Evolutionary conservation across 2,797 vertebrate genomes (phyloP), one percentile per base, ranked within the genome.

Genomic region (Enteromius paludinosus): DNA sequence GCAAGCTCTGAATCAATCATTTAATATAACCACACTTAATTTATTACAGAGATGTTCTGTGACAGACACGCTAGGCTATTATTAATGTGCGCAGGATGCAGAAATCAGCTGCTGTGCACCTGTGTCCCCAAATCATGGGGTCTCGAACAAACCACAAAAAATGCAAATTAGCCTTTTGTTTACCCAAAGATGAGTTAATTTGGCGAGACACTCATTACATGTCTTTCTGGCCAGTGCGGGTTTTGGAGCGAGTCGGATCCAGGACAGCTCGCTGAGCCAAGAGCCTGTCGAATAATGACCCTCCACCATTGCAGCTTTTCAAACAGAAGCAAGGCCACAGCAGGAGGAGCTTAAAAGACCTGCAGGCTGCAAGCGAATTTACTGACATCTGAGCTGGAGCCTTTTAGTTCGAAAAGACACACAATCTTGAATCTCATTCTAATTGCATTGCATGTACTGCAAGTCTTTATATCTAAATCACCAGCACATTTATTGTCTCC

Each of bases 231-330:
- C 82, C 73, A 84, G 86, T 85, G 84, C 56, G 85, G 64, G 79
- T 85, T 84, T 85, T 82, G 81, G 82, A 79, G 76, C 76, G 86
- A 64, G 78, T 7, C 33, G 81, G 78, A 72, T 84, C 75, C 87
- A 88, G 83, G 82, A 54, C 69, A 87, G 89, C 89, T 83, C 88
- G 0, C 15, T 90, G 92, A 91, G 93, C 93, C 93, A 93, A 85
- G 85, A 87, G 87, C 92, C 92, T 93, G 91, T 93, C 91, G 91
- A 94, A 90, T 86, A 89, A 90, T 87, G 85, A 80, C 84, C 78
- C 83, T 85, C 69, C 62, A 84, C 82, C 85, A 83, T 75, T 52
- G 77, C 79, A 85, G 86, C 79, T 71, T 87, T 88, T 86, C 83
- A 87, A 30, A 62, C 54, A 56, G 75, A 86, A 85, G 79, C 85